Evolutionary conservation across 2,888 invertebrate genomes (phyloP).

Genomic region (Pristionchus exspectatus): DNA sequence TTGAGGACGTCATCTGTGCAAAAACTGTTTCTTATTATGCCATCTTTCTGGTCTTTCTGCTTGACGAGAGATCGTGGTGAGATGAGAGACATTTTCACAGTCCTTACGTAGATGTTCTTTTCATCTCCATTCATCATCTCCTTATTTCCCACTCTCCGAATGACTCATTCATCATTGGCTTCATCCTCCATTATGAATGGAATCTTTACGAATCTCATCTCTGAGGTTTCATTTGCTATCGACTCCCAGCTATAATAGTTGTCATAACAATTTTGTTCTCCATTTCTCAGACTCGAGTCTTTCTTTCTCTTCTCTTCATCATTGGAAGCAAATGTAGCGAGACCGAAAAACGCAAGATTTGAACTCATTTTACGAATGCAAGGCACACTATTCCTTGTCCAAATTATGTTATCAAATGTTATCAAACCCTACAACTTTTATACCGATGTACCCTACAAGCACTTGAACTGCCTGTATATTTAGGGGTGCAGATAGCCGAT

Average conservation of each 20-base stretch:
- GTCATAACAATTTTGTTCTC: background rate
- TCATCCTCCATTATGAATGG: background rate
- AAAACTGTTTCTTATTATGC: background rate
- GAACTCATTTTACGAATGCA: slow-evolving; percentile 5
- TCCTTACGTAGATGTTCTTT: background rate
- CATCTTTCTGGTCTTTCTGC: too few relatives aligned
- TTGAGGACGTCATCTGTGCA: too few relatives aligned
- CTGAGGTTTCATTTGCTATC: background rate
- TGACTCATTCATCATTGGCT: slow-evolving; percentile 5
- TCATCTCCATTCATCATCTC: background rate
- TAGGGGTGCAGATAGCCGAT: too few relatives aligned
- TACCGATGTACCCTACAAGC: too few relatives aligned
- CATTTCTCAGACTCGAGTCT: background rate
- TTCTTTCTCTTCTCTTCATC: background rate
- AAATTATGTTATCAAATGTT: too few relatives aligned
- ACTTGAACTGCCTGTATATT: background rate
- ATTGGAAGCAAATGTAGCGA: background rate
- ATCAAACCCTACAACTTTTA: background rate
- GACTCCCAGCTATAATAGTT: background rate
- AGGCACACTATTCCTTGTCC: background rate
- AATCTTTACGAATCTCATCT: slow-evolving; percentile 14
- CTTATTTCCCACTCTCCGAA: slow-evolving; percentile 23
- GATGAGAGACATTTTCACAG: background rate
- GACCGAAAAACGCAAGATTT: background rate
- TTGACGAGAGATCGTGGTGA: too few relatives aligned